Evolutionary conservation across 2,113 vertebrate genomes (phyloP), one percentile per base, ranked within the genome.

Genomic region (Macroglossus sobrinus): DNA sequence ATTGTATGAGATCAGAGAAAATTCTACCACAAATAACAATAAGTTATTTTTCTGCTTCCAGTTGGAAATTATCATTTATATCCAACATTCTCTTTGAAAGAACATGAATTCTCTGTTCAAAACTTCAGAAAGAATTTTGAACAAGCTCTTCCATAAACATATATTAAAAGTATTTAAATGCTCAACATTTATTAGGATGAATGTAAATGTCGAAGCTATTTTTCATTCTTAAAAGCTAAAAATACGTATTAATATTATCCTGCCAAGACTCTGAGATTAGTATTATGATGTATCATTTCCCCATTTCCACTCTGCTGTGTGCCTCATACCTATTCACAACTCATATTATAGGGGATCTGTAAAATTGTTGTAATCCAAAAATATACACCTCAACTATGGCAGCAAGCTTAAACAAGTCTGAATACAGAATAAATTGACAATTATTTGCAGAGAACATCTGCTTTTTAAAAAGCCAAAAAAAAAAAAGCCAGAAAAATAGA

Each of bases 351-450:
- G 84, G 40, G 72, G 22, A 94, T 91, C 88, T 94, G 66, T 45
- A 90, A 69, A 96, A 95, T 18, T 61, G 24, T 61, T 97, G 69
- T 91, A 96, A 98, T 71, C 43, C 47, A 96, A 96, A 97, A 97
- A 92, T 16, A 94, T 2, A 95, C 28, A 95, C 64, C 59, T 98
- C 59, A 79, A 47, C 21, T 87, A 97, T 5, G 18, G 61, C 38
- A 84, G 95, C 35, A 91, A 97, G 78, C 61, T 24, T 95, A 45
- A 86, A 92, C 86, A 68, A 90, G 43, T 66, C 19, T 1, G 13
- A 57, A 7, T 79, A 57, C 85, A 96, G 61, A 96, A 94, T 61
- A 88, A 97, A 95, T 7, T 28, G 69, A 96, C 16, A 82, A 84
- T 47, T 92, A 71, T 22, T 33, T 93, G 71, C 79, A 92, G 45